Percentiles rank a stretch among this genome's conserved stretches.
Evolutionary conservation across 1,140 invertebrate genomes (phyloP).

Genomic region (Radopholus similis): DNA sequence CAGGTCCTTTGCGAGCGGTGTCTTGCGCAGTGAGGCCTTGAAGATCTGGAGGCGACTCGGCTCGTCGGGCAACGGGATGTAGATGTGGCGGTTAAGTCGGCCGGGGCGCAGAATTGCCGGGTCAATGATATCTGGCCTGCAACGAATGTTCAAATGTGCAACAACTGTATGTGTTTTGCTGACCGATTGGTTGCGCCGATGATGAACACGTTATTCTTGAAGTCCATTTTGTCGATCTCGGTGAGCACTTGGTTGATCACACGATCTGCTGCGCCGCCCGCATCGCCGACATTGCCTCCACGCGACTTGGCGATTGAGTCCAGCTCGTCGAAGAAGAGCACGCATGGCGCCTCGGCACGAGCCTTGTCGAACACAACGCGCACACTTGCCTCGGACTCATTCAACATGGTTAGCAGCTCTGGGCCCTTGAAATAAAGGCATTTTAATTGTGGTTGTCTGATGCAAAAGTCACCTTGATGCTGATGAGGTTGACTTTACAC

Average conservation of each 20-base stretch:
- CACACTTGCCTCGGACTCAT: slow-evolving; percentile 98
- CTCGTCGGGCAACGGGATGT: slow-evolving; percentile 98
- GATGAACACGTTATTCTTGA: slow-evolving; percentile 99
- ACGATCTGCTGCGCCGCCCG: slow-evolving; percentile 88
- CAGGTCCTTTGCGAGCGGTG: slow-evolving; percentile 89
- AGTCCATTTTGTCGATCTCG: slow-evolving; percentile 98
- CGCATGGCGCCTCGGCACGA: slow-evolving; percentile 95
- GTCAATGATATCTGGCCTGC: slow-evolving; percentile 89
- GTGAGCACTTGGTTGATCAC: slow-evolving; percentile 99
- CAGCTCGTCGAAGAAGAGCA: slow-evolving; percentile 98
- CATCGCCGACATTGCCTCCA: slow-evolving; percentile 92
- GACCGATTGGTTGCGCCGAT: slow-evolving; percentile 87
- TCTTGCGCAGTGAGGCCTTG: slow-evolving; percentile 90
- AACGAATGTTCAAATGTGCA: slow-evolving; percentile 36
- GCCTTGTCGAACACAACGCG: slow-evolving; percentile 99
- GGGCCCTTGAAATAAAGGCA: slow-evolving; percentile 71
- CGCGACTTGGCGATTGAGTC: slow-evolving; percentile 98
- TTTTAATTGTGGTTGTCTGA: too few species aligned
- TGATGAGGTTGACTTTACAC: slow-evolving; percentile 99
- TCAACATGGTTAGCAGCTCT: slow-evolving; percentile 98
- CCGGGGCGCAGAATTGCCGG: slow-evolving; percentile 95
- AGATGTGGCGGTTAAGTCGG: slow-evolving; percentile 95
- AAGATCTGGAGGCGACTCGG: slow-evolving; percentile 92
- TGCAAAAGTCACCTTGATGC: slow-evolving; percentile 93
- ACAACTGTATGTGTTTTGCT: slow-evolving; percentile 47